phyloP scores from a whole-genome alignment of 2,888 invertebrate species.

The Plemyria rubiginata region DNA sequence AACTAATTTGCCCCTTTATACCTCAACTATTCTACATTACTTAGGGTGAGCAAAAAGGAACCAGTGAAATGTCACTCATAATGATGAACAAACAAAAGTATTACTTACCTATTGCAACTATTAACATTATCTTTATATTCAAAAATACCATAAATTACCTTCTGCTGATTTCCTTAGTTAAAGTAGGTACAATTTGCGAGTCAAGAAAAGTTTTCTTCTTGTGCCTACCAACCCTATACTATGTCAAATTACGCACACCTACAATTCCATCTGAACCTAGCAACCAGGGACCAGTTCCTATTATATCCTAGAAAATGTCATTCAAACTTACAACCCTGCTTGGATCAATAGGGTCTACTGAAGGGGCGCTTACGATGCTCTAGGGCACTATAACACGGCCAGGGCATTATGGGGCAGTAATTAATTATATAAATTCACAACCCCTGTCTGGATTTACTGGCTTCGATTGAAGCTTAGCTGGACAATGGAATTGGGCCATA shows the following conservation, averaged over 20 bases:
- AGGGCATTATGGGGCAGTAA: slow-evolving; percentile 64
- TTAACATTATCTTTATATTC: no score
- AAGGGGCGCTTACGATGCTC: slow-evolving; percentile 60
- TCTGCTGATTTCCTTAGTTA: no score
- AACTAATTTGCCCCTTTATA: not conserved
- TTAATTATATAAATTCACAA: slow-evolving; percentile 72
- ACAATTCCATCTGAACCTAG: slow-evolving; percentile 1
- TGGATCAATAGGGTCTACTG: slow-evolving; percentile 59
- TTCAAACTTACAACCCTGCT: slow-evolving; percentile 55
- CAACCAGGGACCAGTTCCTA: slow-evolving; percentile 1
- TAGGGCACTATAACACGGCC: slow-evolving; percentile 63
- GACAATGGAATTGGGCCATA: slow-evolving; percentile 44
- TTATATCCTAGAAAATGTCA: slow-evolving; percentile 47
- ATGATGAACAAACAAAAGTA: no score
- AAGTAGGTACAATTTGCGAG: no score
- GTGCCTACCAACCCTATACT: not conserved
- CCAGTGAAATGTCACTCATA: no score
- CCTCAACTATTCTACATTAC: no score
- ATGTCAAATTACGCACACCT: not conserved
- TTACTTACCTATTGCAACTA: no score
- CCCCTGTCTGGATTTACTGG: slow-evolving; percentile 48
- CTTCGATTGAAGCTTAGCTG: slow-evolving; percentile 56
- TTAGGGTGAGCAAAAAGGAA: no score
- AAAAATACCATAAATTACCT: no score
- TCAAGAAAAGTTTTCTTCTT: no score